phyloP scores from a whole-genome alignment of 2,113 vertebrate species.

The Lates calcarifer region DNA sequence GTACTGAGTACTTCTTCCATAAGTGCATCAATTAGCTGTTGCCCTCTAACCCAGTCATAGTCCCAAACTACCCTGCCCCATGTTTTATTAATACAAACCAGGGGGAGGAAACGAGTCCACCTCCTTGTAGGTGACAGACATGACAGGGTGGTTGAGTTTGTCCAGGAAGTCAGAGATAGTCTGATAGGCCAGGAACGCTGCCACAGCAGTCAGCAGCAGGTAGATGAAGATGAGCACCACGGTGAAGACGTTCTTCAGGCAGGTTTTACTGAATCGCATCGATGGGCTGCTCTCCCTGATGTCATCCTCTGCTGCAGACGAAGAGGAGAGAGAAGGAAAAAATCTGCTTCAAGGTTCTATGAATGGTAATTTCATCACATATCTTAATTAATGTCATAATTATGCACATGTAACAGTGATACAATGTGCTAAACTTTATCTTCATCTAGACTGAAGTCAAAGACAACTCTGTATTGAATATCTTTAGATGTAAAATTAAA shows the following conservation, averaged over 20 bases:
- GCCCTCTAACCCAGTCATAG: not conserved
- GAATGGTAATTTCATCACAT: not conserved
- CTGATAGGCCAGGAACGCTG: conserved; percentile 96
- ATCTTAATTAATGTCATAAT: not conserved
- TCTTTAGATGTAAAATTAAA: too few species aligned
- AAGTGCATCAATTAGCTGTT: not conserved
- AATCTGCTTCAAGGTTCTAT: too few species aligned
- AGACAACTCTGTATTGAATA: too few species aligned
- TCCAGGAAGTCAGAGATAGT: conserved; percentile 95
- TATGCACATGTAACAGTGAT: not conserved
- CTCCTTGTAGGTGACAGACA: conserved; percentile 97
- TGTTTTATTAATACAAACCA: conserved; percentile 81
- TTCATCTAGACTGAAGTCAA: too few species aligned
- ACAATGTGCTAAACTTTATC: too few species aligned
- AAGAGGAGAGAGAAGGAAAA: not conserved
- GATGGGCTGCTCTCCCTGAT: conserved; percentile 73
- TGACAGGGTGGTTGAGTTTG: conserved; percentile 95
- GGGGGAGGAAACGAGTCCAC: conserved; percentile 92
- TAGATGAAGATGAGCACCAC: conserved; percentile 95
- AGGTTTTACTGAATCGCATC: conserved; percentile 90
- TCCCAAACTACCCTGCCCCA: not conserved
- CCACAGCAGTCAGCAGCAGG: conserved; percentile 92
- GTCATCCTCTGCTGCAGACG: conserved; percentile 80
- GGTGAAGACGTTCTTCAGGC: conserved; percentile 94
- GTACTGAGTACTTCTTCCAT: too few species aligned